Conservation (phyloP, 1,140 invertebrate genomes). For the Protaetia brevitarsis region DNA sequence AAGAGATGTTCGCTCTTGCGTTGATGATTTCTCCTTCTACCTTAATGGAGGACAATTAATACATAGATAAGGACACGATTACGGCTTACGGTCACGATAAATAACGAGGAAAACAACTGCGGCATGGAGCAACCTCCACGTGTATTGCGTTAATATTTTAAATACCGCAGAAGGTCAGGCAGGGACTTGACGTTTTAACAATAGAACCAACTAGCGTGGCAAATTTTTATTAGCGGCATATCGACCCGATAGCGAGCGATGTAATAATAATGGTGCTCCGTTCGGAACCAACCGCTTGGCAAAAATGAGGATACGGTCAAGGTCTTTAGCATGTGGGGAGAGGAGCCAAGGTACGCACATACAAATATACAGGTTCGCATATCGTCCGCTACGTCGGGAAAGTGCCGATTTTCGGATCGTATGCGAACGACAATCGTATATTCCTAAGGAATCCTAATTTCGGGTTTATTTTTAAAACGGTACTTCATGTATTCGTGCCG, state of each 20-base stretch:
- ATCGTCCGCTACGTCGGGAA: no score
- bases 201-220: constrained; percentile 12
- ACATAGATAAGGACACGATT: background rate
- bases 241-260: no score
- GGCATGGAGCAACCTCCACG: constrained; percentile 7
- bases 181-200: constrained; percentile 10
- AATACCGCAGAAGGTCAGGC: constrained; percentile 15
- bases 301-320: constrained; percentile 14
- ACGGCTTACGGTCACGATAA: background rate
- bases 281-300: background rate
- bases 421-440: no score
- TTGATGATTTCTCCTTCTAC: background rate
- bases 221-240: constrained; percentile 12
- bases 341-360: background rate
- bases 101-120: constrained; percentile 1
- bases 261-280: background rate
- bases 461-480: no score
- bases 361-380: background rate
- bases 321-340: background rate
- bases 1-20: no score
- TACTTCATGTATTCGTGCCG: no score
- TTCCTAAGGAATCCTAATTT: no score
- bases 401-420: no score
- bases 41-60: background rate
- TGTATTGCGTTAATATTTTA: constrained; percentile 15